phyloP scores from a whole-genome alignment of 2,113 vertebrate species.

The Benitochromis conjunctus region DNA sequence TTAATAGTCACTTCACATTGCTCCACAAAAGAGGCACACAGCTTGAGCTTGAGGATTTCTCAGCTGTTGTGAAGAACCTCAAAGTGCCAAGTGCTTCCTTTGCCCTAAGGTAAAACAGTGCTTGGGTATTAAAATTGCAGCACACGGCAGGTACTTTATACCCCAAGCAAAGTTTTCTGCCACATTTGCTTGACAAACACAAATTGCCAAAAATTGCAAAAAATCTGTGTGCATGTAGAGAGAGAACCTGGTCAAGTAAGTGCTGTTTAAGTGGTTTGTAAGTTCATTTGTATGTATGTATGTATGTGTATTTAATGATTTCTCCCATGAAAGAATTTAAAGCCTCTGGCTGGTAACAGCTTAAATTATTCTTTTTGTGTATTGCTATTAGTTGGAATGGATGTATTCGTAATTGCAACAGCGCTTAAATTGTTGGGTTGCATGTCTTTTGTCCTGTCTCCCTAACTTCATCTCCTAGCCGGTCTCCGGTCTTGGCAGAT shows the following conservation, averaged over 20 bases:
- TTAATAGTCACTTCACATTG: neutral
- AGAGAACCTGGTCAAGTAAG: neutral
- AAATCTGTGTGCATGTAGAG: neutral
- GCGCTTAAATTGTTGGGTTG: neutral
- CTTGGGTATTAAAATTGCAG: conserved; percentile 4
- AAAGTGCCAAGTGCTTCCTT: conserved; percentile 14
- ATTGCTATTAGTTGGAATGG: neutral
- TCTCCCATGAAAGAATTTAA: neutral
- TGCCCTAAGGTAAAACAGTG: conserved; percentile 12
- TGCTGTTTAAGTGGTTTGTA: neutral
- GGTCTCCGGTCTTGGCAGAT: neutral
- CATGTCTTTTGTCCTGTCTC: neutral
- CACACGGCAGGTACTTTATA: conserved; percentile 2
- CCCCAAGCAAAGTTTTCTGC: neutral
- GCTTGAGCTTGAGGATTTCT: conserved; percentile 37
- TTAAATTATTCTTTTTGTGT: neutral
- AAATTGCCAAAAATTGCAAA: neutral
- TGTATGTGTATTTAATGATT: neutral
- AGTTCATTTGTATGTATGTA: neutral
- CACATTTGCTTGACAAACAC: neutral
- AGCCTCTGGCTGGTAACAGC: neutral
- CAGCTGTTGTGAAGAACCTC: conserved; percentile 39
- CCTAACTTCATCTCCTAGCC: neutral
- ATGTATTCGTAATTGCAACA: neutral
- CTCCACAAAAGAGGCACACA: neutral